Evolutionary conservation across 2,797 vertebrate genomes (phyloP).

Genomic region (Ambastaia sidthimunki): DNA sequence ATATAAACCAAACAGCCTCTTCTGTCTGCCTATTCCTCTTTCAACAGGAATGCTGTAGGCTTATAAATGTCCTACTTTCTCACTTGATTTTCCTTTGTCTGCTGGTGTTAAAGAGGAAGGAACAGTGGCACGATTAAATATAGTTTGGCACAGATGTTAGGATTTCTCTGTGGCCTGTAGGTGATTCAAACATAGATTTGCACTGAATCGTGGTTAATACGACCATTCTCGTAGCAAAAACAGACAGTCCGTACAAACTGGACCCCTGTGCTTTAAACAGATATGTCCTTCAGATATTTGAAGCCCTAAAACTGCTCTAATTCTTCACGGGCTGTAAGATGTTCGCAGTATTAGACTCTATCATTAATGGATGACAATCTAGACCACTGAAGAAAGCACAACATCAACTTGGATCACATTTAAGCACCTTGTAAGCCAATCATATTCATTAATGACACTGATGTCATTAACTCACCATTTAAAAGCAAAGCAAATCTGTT

Average conservation of each 20-base stretch:
- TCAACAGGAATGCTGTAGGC: conserved; percentile 70
- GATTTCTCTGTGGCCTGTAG: conserved; percentile 45
- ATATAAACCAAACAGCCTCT: conserved; percentile 35
- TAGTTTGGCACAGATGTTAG: conserved; percentile 72
- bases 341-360: too few relatives aligned
- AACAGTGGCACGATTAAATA: conserved; percentile 71
- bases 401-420: too few relatives aligned
- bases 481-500: background rate
- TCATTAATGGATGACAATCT: too few relatives aligned
- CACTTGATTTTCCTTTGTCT: conserved; percentile 50
- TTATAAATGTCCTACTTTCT: conserved; percentile 74
- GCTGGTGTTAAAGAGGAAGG: conserved; percentile 68
- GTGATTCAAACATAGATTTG: conserved; percentile 59
- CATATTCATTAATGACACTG: too few relatives aligned
- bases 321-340: too few relatives aligned
- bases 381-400: too few relatives aligned
- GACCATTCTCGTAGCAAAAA: conserved; percentile 29
- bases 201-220: conserved; percentile 58
- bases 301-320: too few relatives aligned
- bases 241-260: background rate
- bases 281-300: conserved; percentile 20
- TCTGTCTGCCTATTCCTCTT: conserved; percentile 54
- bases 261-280: conserved; percentile 17
- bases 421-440: too few relatives aligned
- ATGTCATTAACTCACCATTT: too few relatives aligned